Conservation (phyloP, 2,888 invertebrate genomes). For the Rhingia campestris region DNA sequence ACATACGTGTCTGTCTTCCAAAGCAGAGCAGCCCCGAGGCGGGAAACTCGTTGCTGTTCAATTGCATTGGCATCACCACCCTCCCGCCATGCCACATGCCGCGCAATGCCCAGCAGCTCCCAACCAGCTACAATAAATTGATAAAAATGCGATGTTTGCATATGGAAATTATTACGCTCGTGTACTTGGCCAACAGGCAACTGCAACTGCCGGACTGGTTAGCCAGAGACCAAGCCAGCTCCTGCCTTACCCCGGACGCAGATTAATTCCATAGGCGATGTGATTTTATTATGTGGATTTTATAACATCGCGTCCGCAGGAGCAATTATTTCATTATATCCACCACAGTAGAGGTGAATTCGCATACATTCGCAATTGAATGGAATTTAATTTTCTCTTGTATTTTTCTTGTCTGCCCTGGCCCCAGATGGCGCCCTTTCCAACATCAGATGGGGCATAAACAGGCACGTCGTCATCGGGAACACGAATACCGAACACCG, state of each 20-base stretch:
- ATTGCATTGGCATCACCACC: slow-evolving; percentile 38
- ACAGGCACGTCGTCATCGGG: slow-evolving; percentile 22
- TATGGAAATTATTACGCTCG: slow-evolving; percentile 64
- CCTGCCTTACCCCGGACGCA: slow-evolving; percentile 22
- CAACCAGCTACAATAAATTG: slow-evolving; percentile 72
- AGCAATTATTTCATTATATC: slow-evolving; percentile 57
- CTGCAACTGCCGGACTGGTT: slow-evolving; percentile 30
- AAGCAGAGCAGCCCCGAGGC: slow-evolving; percentile 5
- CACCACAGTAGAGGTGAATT: slow-evolving; percentile 9
- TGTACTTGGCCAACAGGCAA: slow-evolving; percentile 48
- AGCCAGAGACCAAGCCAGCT: not conserved
- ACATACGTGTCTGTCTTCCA: slow-evolving; percentile 39
- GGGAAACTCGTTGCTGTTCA: slow-evolving; percentile 51
- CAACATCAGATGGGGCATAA: slow-evolving; percentile 11
- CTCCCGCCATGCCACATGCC: not conserved
- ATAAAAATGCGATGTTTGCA: slow-evolving; percentile 73
- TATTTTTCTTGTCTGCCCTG: not conserved
- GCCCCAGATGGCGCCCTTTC: slow-evolving; percentile 57
- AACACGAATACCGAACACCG: too few relatives aligned
- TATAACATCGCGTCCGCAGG: slow-evolving; percentile 60
- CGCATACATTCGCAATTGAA: slow-evolving; percentile 41
- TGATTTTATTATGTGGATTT: slow-evolving; percentile 70
- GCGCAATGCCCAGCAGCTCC: slow-evolving; percentile 31
- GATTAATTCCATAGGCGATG: slow-evolving; percentile 66
- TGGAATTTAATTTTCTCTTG: slow-evolving; percentile 47